Percentiles rank a stretch among this genome's conserved stretches.
These are phyloP conservation scores for Drosophila yooni DNA, from an alignment of 2,888 invertebrate genomes.

Conservation along the genomic window DNA sequence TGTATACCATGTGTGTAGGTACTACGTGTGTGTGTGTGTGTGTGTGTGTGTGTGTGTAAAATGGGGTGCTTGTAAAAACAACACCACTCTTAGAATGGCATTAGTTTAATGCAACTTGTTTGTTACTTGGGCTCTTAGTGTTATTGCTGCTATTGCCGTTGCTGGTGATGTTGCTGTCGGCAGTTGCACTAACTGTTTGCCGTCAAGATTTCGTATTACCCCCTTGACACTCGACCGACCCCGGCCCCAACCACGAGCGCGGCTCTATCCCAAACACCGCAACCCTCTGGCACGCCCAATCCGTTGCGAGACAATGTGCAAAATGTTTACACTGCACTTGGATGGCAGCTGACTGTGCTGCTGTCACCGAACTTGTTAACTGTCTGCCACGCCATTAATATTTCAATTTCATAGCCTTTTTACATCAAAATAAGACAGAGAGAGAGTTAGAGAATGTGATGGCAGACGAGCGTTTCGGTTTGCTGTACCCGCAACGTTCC, in stretches of 20 bases:
- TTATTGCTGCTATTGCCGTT: conserved; percentile 1
- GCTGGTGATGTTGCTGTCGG: conserved; percentile 9
- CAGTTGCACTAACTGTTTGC: conserved; percentile 32
- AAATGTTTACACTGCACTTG: conserved; percentile 69
- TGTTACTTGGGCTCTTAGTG: background rate
- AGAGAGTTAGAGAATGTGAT: background rate
- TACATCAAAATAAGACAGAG: background rate
- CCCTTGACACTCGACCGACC: background rate
- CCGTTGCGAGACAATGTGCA: conserved; percentile 51
- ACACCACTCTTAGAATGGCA: conserved; percentile 18
- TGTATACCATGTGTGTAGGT: background rate
- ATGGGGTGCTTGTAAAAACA: background rate
- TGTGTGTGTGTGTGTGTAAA: background rate
- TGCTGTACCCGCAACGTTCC: conserved; percentile 2
- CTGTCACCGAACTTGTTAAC: conserved; percentile 37
- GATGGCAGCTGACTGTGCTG: conserved; percentile 34
- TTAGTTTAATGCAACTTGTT: conserved; percentile 2
- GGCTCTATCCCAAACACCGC: background rate
- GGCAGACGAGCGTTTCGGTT: conserved; percentile 4
- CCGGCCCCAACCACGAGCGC: background rate
- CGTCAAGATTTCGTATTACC: conserved; percentile 7
- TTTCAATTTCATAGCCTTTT: conserved; percentile 49
- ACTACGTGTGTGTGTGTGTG: background rate
- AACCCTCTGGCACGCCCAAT: conserved; percentile 1
- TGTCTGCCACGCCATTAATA: conserved; percentile 52